Conservation (phyloP, 2,797 vertebrate species). For the Sylvia borin region DNA sequence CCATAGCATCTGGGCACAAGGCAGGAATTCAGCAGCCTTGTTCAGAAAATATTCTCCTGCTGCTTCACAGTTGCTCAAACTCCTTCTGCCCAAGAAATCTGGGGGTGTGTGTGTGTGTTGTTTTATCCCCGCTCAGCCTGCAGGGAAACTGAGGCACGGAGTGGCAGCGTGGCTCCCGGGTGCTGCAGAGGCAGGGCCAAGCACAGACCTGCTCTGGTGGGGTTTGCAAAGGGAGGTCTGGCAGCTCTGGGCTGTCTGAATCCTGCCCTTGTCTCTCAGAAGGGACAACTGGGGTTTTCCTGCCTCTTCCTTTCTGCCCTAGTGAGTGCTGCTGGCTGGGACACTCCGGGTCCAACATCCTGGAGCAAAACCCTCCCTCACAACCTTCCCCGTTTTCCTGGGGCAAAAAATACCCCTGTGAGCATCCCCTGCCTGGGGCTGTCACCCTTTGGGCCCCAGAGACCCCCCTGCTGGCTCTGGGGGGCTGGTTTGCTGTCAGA, state of each 20-base stretch:
- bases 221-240: neutral
- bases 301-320: neutral
- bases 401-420: neutral
- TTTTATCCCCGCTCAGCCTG: neutral
- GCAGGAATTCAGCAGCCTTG: neutral
- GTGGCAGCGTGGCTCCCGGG: neutral
- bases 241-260: neutral
- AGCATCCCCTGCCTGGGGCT: neutral
- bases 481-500: neutral
- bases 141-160: neutral
- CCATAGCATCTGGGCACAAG: constrained; percentile 52
- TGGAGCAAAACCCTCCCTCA: neutral
- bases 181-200: neutral
- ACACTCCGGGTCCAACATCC: accelerated
- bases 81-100: neutral
- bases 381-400: neutral
- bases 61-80: neutral
- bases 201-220: accelerated
- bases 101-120: neutral
- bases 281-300: neutral
- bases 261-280: neutral
- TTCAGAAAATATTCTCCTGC: neutral
- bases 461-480: neutral
- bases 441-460: neutral
- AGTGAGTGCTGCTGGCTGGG: neutral